Evolutionary conservation across 2,113 vertebrate species (phyloP), one percentile per base, ranked within the genome.

Genomic region (Chaetops frenatus): DNA sequence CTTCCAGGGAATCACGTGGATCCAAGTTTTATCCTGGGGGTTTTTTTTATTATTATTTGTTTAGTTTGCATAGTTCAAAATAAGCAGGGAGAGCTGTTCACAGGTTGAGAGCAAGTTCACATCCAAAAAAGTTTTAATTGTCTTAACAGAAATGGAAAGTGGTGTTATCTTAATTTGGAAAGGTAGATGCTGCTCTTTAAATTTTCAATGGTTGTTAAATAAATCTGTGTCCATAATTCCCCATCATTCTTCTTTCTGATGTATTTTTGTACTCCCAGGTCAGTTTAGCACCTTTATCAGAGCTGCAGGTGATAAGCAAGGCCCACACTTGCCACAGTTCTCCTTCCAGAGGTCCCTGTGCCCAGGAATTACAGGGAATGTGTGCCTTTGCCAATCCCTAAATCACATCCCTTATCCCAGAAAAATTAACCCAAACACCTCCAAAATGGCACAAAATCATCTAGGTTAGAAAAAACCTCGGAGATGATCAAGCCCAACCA

Each of bases 401-500:
- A 24, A 5, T 22, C 60, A n/a, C 28, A 2, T 14, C 57, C 56
- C 28, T 65, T 3, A 38, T 7, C 45, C 50, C 5, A 5, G 14
- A 29, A 48, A 17, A 11, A 4, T 27, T 31, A 50, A 29, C 51
- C 14, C 36, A 25, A 72, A 62, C 15, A 47, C 21, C 11, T 27
- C 8, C 23, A 10, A 10, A 47, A 25, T 2, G 5, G 7, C n/a
- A 72, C 31, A 15, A 36, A 57, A 36, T 16, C 15, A 10, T 33
- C 23, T 1, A 33, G 42, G 3, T 1, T 28, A 31, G 50, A 15
- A 50, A 50, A 54, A 23, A 2, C 3, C 42, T 42, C 1, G 0
- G 10, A 11, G 31, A 19, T 42, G 15, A 31, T 42, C 5, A 9
- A 42, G 4, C 8, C 40, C 48, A 70, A 12, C 22, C 83, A 35